Conservation (phyloP, 2,797 vertebrate genomes). For the Glossophaga mutica region DNA sequence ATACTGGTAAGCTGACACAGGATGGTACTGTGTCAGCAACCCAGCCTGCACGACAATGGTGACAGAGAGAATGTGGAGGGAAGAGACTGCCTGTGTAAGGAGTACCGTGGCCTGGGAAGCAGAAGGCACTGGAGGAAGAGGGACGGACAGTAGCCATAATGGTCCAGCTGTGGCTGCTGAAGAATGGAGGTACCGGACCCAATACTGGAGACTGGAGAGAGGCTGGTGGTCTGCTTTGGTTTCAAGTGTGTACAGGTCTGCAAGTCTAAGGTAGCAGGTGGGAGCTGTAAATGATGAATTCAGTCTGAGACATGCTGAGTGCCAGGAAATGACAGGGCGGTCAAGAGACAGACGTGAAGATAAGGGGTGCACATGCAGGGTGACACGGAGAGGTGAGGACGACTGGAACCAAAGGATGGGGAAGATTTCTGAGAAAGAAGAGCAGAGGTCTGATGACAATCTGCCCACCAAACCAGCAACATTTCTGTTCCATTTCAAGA, state of each 20-base stretch:
- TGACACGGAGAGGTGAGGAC: background rate
- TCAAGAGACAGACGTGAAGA: background rate
- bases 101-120: background rate
- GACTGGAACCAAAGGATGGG: background rate
- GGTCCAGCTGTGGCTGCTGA: background rate
- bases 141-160: background rate
- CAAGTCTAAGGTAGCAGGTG: background rate
- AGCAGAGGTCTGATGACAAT: conserved; percentile 36
- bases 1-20: background rate
- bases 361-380: background rate
- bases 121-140: background rate
- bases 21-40: background rate
- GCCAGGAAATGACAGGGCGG: background rate
- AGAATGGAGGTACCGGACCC: background rate
- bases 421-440: conserved; percentile 39
- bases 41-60: rapidly evolving
- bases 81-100: background rate
- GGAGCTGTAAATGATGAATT: background rate
- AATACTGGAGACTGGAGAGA: background rate
- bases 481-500: conserved; percentile 60
- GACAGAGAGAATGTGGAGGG: background rate
- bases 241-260: background rate
- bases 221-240: background rate
- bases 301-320: background rate
- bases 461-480: conserved; percentile 64